Evolutionary conservation across 1,140 invertebrate genomes (phyloP), one percentile per base, ranked within the genome.

Genomic region (Dicyema japonicum): DNA sequence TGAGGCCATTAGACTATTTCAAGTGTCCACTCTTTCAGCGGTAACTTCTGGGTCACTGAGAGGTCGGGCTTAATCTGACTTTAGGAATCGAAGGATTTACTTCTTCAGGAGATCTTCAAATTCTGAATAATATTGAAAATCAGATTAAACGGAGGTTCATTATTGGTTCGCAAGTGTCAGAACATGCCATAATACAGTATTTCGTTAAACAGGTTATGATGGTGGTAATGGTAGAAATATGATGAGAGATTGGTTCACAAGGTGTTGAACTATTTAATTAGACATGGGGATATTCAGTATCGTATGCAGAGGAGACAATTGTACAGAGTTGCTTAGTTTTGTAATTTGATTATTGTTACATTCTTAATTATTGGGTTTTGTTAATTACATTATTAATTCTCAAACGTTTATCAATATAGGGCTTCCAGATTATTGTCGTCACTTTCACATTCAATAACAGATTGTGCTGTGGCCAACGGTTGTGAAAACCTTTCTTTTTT

Each of bases 1-100:
- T 36, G 88, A 99, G 54, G 75, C 88, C 1, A 51, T 97, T n/a
- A 56, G 88, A n/a, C 56, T 99, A 5, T 99, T 99, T 48, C 72
- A 85, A 56, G 82, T 92, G 2, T 97, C 85, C 1, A 99, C 88
- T 2, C 54, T 97, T 12, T 70, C 76, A 49, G 82, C 88, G 26
- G 82, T 82, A 1, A 71, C 64, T 54, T 69, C 70, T 24, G 85
- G 88, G 14, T 68, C 61, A 40, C 57, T 97, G 24, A 62, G 72
- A 33, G 72, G 69, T 71, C 56, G 44, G 34, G 15, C 1, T 8
- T 5, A 4, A 15, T 19, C 7, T 21, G 4, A 11, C 3, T 31
- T 40, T 33, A 71, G 75, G 78, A 21, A 75, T 68, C 9, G 85
- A 97, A 60, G 85, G 82, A 21, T 94, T 92, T 43, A 85, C 76